Percentiles rank a stretch among this genome's conserved stretches.
Evolutionary conservation across 2,888 invertebrate genomes (phyloP).

Genomic region (Volucella zonaria): DNA sequence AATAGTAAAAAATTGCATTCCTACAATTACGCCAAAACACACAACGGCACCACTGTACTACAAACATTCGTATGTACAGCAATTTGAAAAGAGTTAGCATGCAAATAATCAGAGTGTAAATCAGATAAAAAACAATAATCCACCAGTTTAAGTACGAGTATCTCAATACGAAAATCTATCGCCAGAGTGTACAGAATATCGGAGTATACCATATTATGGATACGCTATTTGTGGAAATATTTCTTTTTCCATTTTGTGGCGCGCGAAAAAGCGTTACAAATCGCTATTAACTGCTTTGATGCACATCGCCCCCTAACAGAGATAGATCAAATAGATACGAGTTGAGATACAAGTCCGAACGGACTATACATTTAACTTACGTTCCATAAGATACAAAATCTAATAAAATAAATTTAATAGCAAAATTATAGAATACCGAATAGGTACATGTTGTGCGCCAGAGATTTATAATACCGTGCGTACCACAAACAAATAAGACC

Average conservation of each 20-base stretch:
- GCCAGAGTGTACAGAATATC: constrained; percentile 7
- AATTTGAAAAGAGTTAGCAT: constrained; percentile 38
- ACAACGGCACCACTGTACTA: too few species aligned
- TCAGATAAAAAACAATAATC: constrained; percentile 72
- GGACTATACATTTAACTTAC: constrained; percentile 13
- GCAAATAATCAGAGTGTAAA: constrained; percentile 72
- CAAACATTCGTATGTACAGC: neutral
- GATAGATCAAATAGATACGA: constrained; percentile 51
- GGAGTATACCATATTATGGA: too few species aligned
- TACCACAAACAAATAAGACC: constrained; percentile 26
- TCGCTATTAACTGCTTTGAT: constrained; percentile 71
- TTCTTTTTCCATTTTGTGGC: constrained; percentile 20
- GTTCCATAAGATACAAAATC: constrained; percentile 59
- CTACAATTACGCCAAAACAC: constrained; percentile 5
- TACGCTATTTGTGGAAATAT: too few species aligned
- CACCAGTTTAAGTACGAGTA: constrained; percentile 59
- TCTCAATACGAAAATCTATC: constrained; percentile 54
- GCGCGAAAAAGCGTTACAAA: constrained; percentile 72
- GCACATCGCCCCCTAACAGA: constrained; percentile 51
- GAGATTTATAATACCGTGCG: constrained; percentile 52
- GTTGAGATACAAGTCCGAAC: neutral
- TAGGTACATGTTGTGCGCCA: constrained; percentile 37
- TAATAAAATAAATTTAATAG: constrained; percentile 63
- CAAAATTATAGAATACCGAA: constrained; percentile 64
- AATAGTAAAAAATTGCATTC: constrained; percentile 17